Evolutionary conservation across 2,888 invertebrate genomes (phyloP).

Genomic region (Phortica magna): DNA sequence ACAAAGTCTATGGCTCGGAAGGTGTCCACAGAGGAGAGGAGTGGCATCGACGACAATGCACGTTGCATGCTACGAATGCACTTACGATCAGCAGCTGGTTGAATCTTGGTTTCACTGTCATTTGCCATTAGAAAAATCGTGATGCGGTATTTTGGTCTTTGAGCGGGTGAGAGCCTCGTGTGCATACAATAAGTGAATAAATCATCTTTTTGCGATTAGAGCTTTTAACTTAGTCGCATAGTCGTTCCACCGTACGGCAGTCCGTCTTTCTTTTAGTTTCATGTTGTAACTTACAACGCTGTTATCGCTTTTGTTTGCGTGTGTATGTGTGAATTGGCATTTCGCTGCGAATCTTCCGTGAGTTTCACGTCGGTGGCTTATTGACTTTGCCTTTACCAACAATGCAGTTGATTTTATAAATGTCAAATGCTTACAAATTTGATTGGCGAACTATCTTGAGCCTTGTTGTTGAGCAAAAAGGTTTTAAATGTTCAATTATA

Average conservation of each 20-base stretch:
- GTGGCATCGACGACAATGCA: no score
- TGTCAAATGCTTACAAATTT: constrained; percentile 70
- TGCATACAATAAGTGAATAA: constrained; percentile 71
- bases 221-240: constrained; percentile 33
- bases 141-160: neutral
- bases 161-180: constrained; percentile 31
- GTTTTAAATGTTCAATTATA: constrained; percentile 3
- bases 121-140: constrained; percentile 15
- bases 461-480: constrained; percentile 4
- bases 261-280: constrained; percentile 44
- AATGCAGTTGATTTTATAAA: constrained; percentile 54
- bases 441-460: constrained; percentile 54
- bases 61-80: neutral
- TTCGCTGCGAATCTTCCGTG: constrained; percentile 33
- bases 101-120: neutral
- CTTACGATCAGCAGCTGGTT: neutral
- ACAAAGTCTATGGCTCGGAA: neutral
- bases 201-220: constrained; percentile 60
- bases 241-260: constrained; percentile 56
- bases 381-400: constrained; percentile 25
- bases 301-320: neutral
- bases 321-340: neutral
- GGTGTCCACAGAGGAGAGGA: no score
- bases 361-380: constrained; percentile 32
- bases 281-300: neutral